Percentiles rank a stretch among this genome's conserved stretches.
phyloP scores from a whole-genome alignment of 2,113 vertebrate species.

The Vulpes ferrilata region DNA sequence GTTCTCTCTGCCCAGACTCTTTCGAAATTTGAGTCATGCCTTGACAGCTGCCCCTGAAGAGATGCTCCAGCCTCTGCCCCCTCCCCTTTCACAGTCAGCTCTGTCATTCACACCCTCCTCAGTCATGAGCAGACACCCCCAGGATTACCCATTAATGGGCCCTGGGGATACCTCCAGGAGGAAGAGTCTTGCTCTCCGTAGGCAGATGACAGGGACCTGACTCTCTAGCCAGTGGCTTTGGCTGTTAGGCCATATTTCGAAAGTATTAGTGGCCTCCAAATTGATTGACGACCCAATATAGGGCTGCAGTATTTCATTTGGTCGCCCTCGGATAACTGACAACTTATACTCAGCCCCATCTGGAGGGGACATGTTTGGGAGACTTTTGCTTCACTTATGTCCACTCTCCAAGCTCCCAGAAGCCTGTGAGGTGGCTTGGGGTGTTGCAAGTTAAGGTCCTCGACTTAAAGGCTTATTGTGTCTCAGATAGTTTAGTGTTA shows the following conservation, averaged over 20 bases:
- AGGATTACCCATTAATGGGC: neutral
- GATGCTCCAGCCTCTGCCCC: neutral
- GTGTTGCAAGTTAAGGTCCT: neutral
- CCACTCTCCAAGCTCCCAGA: neutral
- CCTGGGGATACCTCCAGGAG: neutral
- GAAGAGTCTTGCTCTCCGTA: neutral
- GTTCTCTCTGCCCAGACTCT: constrained; percentile 17
- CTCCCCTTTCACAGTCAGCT: constrained; percentile 8
- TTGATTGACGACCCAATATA: neutral
- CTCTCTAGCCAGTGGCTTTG: constrained; percentile 13
- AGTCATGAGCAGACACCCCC: neutral
- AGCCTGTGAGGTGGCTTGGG: neutral
- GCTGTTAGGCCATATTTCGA: neutral
- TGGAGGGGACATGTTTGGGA: neutral
- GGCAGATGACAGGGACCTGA: constrained; percentile 3
- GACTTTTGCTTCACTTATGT: neutral
- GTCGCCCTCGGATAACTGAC: neutral
- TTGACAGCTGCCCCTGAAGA: neutral
- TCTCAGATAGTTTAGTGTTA: neutral
- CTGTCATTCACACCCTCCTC: neutral
- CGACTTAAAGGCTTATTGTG: neutral
- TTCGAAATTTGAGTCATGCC: constrained; percentile 43
- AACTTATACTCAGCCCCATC: neutral
- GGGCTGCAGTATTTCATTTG: neutral
- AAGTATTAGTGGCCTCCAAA: neutral